Conservation (phyloP, 2,888 invertebrate species). For the Carabus problematicus region DNA sequence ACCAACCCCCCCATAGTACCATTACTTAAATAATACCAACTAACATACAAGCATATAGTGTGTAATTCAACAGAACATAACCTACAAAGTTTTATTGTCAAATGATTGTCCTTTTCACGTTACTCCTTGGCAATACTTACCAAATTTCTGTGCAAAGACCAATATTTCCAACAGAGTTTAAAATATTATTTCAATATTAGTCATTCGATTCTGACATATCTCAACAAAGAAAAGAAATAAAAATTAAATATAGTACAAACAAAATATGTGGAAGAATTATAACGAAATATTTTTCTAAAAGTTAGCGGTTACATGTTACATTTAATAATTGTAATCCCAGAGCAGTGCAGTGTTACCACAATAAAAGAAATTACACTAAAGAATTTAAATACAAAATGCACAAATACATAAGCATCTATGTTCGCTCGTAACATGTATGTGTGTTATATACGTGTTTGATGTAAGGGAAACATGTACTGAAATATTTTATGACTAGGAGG, state of each 20-base stretch:
- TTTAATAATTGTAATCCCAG: constrained; percentile 41
- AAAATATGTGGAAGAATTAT: constrained; percentile 32
- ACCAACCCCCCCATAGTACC: no score
- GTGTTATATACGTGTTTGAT: constrained; percentile 23
- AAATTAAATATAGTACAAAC: constrained; percentile 17
- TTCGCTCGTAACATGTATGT: constrained; percentile 5
- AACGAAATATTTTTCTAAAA: constrained; percentile 40
- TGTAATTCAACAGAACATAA: no score
- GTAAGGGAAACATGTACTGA: constrained; percentile 20
- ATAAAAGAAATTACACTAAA: constrained; percentile 41
- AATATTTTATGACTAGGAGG: constrained; percentile 16
- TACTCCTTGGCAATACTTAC: no score
- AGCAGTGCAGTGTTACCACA: constrained; percentile 38
- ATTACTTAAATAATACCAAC: no score
- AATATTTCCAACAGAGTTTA: no score
- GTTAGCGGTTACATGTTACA: constrained; percentile 33
- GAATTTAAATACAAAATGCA: constrained; percentile 39
- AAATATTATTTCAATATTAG: no score
- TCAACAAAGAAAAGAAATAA: no score
- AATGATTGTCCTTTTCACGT: no score
- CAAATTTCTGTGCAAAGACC: no score
- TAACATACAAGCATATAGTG: no score
- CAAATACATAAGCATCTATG: neutral
- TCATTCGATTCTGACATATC: no score
- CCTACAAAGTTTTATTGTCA: no score